Percentiles rank a stretch among this genome's conserved stretches.
Conservation (phyloP, 2,888 invertebrate species). For the Drosophila parthenogenetica region DNA sequence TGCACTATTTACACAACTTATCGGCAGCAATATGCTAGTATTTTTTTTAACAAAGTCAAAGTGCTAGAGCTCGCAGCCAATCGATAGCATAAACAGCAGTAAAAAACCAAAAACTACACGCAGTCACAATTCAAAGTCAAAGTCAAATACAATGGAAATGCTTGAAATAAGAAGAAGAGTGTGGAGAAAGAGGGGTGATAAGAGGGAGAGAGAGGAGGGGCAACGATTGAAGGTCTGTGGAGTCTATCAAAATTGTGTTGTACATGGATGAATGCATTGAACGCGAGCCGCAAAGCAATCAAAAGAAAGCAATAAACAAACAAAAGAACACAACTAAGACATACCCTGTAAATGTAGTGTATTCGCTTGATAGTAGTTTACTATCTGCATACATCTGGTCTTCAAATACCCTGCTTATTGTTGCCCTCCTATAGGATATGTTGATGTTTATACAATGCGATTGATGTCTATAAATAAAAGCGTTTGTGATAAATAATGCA, state of each 20-base stretch:
- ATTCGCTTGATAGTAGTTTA: too few species aligned
- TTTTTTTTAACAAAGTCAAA: conserved; percentile 58
- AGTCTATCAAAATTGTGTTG: conserved; percentile 43
- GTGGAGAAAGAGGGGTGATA: too few species aligned
- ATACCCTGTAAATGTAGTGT: conserved; percentile 30
- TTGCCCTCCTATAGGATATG: neutral
- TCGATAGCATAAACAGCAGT: conserved; percentile 59
- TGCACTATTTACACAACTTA: conserved; percentile 44
- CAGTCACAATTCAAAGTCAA: conserved; percentile 56
- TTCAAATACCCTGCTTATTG: neutral
- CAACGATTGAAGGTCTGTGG: conserved; percentile 12
- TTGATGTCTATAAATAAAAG: conserved; percentile 63
- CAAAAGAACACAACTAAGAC: neutral
- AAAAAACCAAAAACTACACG: conserved; percentile 22
- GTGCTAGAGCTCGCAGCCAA: conserved; percentile 46
- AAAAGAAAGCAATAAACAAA: conserved; percentile 23
- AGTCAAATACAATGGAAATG: conserved; percentile 30
- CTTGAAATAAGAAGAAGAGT: neutral
- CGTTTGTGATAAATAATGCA: conserved; percentile 70
- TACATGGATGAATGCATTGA: conserved; percentile 53
- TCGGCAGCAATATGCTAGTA: conserved; percentile 15
- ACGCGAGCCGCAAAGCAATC: conserved; percentile 49
- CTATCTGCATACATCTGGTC: neutral
- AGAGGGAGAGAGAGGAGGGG: neutral
- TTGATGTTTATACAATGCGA: conserved; percentile 22